A percentile compares a stretch with the other conserved stretches of the same genome.
Evolutionary conservation across 2,797 vertebrate genomes (phyloP).

Genomic region (Pagetopsis macropterus): DNA sequence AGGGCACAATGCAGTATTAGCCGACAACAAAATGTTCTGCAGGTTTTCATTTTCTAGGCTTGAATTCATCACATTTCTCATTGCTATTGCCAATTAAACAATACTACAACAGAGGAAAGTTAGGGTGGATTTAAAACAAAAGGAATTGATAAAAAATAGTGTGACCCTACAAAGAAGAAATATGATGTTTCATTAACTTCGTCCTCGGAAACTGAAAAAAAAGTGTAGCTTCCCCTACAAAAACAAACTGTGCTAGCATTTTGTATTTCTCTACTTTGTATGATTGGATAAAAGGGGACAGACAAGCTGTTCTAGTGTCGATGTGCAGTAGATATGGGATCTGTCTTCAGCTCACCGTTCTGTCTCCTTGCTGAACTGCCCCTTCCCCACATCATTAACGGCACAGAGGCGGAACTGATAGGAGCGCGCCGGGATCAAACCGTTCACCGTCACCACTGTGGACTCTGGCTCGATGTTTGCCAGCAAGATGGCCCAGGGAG

Average conservation of each 20-base stretch:
- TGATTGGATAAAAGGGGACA: not conserved
- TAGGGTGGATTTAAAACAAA: not conserved
- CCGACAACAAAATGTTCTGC: slow-evolving; percentile 12
- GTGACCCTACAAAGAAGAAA: not conserved
- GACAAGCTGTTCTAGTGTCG: not conserved
- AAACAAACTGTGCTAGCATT: not conserved
- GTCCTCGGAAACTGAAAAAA: not conserved
- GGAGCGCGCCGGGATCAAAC: slow-evolving; percentile 92
- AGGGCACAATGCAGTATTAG: not conserved
- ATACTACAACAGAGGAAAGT: not conserved
- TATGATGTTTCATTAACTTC: not conserved
- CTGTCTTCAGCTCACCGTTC: slow-evolving; percentile 86
- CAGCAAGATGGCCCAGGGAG: slow-evolving; percentile 93
- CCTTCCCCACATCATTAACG: slow-evolving; percentile 94
- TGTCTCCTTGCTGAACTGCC: slow-evolving; percentile 96
- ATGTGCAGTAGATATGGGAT: slow-evolving; percentile 7
- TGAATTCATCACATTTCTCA: not conserved
- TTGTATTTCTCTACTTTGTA: too few relatives aligned
- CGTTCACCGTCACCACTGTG: slow-evolving; percentile 86
- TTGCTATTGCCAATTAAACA: not conserved
- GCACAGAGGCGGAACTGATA: slow-evolving; percentile 97
- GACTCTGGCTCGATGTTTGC: slow-evolving; percentile 91
- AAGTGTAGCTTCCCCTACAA: not conserved
- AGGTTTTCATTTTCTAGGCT: slow-evolving; percentile 4
- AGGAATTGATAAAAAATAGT: not conserved